A percentile compares a stretch with the other conserved stretches of the same genome.
phyloP scores from a whole-genome alignment of 2,113 vertebrate species.

The Peromyscus leucopus region DNA sequence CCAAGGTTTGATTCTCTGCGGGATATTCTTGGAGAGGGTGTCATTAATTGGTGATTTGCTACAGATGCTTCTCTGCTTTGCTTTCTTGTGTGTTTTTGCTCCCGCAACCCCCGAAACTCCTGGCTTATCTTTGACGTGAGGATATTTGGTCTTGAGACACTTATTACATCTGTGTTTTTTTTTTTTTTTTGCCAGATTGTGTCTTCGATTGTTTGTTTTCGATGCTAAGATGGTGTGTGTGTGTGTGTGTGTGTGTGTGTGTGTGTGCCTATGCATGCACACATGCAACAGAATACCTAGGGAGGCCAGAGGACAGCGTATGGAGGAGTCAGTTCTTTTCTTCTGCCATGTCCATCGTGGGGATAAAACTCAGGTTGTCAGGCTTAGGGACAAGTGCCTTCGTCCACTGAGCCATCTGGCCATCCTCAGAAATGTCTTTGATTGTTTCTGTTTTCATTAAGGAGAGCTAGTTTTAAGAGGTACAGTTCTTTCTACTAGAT shows the following conservation, averaged over 20 bases:
- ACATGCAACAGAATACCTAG: too few relatives aligned
- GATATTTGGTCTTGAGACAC: not conserved
- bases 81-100: not conserved
- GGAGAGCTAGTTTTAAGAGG: not conserved
- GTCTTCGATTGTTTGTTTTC: not conserved
- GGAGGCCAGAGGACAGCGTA: not conserved
- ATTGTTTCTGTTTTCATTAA: not conserved
- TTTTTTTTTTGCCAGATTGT: not conserved
- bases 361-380: not conserved
- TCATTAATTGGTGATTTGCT: not conserved
- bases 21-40: not conserved
- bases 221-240: not conserved
- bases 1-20: not conserved
- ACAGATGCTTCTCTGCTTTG: not conserved
- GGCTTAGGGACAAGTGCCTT: not conserved
- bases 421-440: not conserved
- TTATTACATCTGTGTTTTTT: not conserved
- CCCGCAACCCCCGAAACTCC: rapidly evolving
- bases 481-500: not conserved
- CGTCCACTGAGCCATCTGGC: not conserved
- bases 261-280: not conserved
- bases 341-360: not conserved
- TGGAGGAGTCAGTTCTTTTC: not conserved
- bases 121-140: not conserved
- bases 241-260: not conserved